phyloP scores from a whole-genome alignment of 2,888 invertebrate genomes.

The Eurytoma californica region DNA sequence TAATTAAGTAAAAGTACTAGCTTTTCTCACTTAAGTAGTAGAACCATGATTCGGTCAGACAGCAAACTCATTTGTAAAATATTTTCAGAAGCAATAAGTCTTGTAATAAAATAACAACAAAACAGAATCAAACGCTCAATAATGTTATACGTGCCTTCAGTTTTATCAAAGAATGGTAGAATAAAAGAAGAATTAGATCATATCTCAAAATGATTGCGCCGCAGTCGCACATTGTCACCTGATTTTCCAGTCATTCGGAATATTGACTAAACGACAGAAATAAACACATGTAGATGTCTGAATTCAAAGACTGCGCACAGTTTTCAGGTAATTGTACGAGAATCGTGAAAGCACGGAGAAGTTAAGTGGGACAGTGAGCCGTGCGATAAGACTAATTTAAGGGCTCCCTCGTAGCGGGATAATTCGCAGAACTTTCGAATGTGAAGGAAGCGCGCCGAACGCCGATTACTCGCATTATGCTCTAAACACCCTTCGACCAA shows the following conservation, averaged over 20 bases:
- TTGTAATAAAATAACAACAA: no score
- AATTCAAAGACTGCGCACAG: conserved; percentile 10
- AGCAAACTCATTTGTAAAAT: no score
- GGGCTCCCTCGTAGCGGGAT: conserved; percentile 56
- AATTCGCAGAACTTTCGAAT: conserved; percentile 39
- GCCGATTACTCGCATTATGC: conserved; percentile 36
- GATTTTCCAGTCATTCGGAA: conserved; percentile 38
- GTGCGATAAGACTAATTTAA: conserved; percentile 66
- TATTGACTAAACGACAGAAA: conserved; percentile 26
- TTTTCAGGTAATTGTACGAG: conserved; percentile 4
- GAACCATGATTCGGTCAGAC: no score
- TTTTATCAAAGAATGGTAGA: no score
- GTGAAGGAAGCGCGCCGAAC: conserved; percentile 12
- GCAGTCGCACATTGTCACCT: neutral
- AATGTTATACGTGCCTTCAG: no score
- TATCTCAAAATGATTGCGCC: neutral
- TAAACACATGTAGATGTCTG: conserved; percentile 11
- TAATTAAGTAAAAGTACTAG: no score
- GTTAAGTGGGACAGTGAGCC: conserved; percentile 48
- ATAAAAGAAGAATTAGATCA: no score
- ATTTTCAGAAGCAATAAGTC: no score
- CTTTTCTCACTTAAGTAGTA: no score
- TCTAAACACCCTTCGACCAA: conserved; percentile 20
- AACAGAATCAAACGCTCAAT: no score
- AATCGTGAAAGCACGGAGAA: neutral